Conservation (phyloP, 1,140 invertebrate species). For the Meloidogyne floridensis region DNA sequence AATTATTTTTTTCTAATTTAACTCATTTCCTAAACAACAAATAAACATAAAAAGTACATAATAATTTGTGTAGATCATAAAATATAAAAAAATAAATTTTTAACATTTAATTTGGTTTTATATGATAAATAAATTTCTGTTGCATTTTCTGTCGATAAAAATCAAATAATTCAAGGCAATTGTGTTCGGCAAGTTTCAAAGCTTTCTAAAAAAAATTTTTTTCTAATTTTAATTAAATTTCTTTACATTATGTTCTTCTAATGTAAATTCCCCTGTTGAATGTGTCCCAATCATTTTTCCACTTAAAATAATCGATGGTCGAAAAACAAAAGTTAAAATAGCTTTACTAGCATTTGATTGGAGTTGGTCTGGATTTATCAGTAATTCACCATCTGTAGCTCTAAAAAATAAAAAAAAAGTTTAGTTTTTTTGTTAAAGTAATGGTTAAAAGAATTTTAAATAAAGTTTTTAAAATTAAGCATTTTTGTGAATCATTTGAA, state of each 20-base stretch:
- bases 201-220: conserved; percentile 27
- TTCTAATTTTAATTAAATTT: neutral
- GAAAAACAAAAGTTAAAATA: conserved; percentile 45
- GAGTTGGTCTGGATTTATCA: neutral
- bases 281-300: conserved; percentile 25
- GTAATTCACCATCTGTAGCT: neutral
- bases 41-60: too few species aligned
- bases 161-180: conserved; percentile 38
- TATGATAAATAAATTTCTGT: conserved; percentile 39
- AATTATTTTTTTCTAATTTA: too few species aligned
- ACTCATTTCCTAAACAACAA: too few species aligned
- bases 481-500: too few species aligned
- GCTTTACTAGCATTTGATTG: neutral
- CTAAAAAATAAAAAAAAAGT: neutral
- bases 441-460: too few species aligned
- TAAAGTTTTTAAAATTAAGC: too few species aligned
- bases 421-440: neutral
- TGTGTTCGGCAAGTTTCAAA: conserved; percentile 27
- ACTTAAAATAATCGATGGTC: conserved; percentile 29
- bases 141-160: conserved; percentile 44
- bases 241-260: conserved; percentile 17
- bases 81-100: neutral
- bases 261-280: conserved; percentile 17
- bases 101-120: neutral
- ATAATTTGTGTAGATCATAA: neutral